These are phyloP conservation scores for Pentamera pediparva DNA, from an alignment of 53 echinoderm and acorn worm species.

Conservation along the genomic window DNA sequence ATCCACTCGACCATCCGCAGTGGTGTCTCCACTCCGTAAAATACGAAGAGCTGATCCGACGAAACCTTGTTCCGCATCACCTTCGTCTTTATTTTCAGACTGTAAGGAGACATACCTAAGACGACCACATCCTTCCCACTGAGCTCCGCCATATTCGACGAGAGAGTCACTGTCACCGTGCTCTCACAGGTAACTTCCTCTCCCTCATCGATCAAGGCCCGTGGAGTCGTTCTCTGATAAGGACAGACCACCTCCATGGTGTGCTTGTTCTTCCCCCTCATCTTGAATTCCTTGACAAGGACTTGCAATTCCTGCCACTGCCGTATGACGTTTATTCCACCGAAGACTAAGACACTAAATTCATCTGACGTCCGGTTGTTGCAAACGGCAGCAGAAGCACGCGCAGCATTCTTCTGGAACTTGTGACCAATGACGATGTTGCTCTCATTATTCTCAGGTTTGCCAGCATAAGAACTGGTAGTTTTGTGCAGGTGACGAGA, in stretches of 20 bases:
- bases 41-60: conserved; percentile 55
- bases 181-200: not conserved
- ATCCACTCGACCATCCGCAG: conserved; percentile 55
- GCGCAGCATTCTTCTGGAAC: not conserved
- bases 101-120: conserved; percentile 61
- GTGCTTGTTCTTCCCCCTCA: conserved; percentile 5
- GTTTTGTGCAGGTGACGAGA: too few species aligned
- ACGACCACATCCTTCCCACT: conserved; percentile 63
- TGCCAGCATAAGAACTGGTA: too few species aligned
- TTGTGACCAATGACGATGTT: not conserved
- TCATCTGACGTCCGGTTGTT: not conserved
- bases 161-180: conserved; percentile 16
- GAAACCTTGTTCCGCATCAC: conserved; percentile 14
- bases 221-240: not conserved
- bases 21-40: conserved; percentile 64
- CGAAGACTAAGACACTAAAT: conserved; percentile 45
- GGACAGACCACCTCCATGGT: not conserved
- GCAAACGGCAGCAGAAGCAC: not conserved
- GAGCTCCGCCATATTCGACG: conserved; percentile 37
- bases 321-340: conserved; percentile 45
- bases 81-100: conserved; percentile 37
- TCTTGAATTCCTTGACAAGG: conserved; percentile 37
- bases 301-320: conserved; percentile 43
- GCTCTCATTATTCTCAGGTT: too few species aligned
- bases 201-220: not conserved